These are phyloP conservation scores for Blastobasis lacticolella DNA, from an alignment of 2,888 invertebrate species.

Conservation along the genomic window DNA sequence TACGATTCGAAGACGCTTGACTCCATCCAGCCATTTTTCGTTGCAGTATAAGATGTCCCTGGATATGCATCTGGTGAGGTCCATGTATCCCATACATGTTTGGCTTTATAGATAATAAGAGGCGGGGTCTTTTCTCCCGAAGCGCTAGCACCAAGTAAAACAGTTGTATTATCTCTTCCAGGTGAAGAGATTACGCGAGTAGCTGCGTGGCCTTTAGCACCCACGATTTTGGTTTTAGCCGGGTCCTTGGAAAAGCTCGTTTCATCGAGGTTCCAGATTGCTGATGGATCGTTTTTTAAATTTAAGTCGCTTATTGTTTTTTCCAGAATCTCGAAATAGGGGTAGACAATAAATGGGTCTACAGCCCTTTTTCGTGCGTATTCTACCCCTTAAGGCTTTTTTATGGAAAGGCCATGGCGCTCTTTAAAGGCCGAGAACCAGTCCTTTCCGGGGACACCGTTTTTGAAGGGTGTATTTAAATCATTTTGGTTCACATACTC, in stretches of 20 bases:
- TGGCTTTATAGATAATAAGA: constrained; percentile 20
- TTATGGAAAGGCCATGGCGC: constrained; percentile 9
- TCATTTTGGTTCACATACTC: constrained; percentile 5
- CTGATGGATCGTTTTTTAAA: constrained; percentile 10
- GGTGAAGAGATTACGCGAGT: constrained; percentile 15
- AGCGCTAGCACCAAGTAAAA: constrained; percentile 16
- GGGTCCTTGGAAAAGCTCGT: constrained; percentile 18
- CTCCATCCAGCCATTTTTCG: constrained; percentile 33
- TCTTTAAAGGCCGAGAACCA: constrained; percentile 14
- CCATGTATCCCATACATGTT: constrained; percentile 25
- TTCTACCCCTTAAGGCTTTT: constrained; percentile 16
- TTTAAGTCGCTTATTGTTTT: constrained; percentile 7
- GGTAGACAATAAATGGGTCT: constrained; percentile 12
- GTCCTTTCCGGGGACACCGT: constrained; percentile 6
- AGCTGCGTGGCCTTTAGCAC: constrained; percentile 15
- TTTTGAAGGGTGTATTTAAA: constrained; percentile 8
- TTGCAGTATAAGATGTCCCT: constrained; percentile 21
- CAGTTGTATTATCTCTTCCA: constrained; percentile 17
- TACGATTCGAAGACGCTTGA: constrained; percentile 20
- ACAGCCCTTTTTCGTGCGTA: constrained; percentile 11
- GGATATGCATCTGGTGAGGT: constrained; percentile 14
- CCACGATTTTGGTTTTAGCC: constrained; percentile 19
- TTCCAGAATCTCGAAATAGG: constrained; percentile 12
- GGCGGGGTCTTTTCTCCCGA: constrained; percentile 19
- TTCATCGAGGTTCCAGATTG: constrained; percentile 19